Evolutionary conservation across 2,888 invertebrate genomes (phyloP), one percentile per base, ranked within the genome.

Genomic region (Hoplodrina blanda): DNA sequence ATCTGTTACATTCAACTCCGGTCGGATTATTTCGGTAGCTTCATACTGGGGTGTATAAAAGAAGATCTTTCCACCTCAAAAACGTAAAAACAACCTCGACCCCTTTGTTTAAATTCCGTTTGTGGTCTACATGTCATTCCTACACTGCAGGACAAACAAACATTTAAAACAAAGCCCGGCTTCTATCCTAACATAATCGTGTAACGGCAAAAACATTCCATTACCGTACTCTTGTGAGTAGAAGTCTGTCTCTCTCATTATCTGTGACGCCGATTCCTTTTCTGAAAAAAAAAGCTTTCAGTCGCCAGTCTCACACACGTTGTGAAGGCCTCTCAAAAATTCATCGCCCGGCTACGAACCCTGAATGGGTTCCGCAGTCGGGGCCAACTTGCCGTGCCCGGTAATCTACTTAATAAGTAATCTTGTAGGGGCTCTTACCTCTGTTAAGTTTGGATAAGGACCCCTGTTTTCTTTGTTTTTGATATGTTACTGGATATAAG

Each of bases 271-370:
- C 89, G 90, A 93, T 94, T 94, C 91, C 90, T 93, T 93, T 92
- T 92, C 78, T 89, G 88, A 85, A 90, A 92, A 89, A 90, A 91
- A 91, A 85, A 86, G 89, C 92, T 91, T 91, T 91, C 92, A 92
- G 90, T 89, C 89, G 88, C 72, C 70, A 73, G 83, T 87, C 89
- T 89, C 91, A 90, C 89, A 92, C 90, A 82, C 91, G 91, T 89
- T 91, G 91, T 91, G 89, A 87, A 93, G 94, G 89, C 93, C 95
- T 92, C 95, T 95, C 94, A 95, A 95, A 95, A 95, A 95, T 95
- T 95, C 95, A 95, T 94, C 95, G 94, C 92, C 94, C 93, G 95
- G 95, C 95, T 94, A 93, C 91, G 85, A 83, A 85, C 88, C 63
- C 86, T 93, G 91, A 94, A 94, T 92, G 86, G 91, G 89, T 91